Evolutionary conservation across 2,888 invertebrate species (phyloP).

Genomic region (Lutraria lutraria): DNA sequence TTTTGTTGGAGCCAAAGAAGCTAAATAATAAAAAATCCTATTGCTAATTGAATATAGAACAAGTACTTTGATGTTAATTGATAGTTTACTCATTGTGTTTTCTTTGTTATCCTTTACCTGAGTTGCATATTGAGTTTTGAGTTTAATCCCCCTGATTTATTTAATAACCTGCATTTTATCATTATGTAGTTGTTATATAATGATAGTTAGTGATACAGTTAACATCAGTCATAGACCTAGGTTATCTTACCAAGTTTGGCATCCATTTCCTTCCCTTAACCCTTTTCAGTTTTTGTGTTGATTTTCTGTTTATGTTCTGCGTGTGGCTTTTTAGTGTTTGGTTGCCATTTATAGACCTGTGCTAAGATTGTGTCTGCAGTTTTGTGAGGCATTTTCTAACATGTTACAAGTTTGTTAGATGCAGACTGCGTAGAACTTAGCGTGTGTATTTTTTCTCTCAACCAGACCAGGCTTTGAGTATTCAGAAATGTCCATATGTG

Average conservation of each 20-base stretch:
- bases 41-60: not conserved
- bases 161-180: slow-evolving; percentile 29
- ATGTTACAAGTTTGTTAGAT: slow-evolving; percentile 11
- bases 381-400: slow-evolving; percentile 52
- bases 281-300: slow-evolving; percentile 17
- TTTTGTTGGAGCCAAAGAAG: not conserved
- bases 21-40: not conserved
- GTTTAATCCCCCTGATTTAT: slow-evolving; percentile 40
- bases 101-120: slow-evolving; percentile 28
- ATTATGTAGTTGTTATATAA: slow-evolving; percentile 14
- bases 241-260: slow-evolving; percentile 17
- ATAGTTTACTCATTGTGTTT: slow-evolving; percentile 18
- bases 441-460: not conserved
- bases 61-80: not conserved
- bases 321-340: slow-evolving; percentile 50
- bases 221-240: slow-evolving; percentile 19
- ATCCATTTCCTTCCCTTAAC: not conserved
- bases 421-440: not conserved
- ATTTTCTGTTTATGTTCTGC: slow-evolving; percentile 37
- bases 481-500: not conserved
- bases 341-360: slow-evolving; percentile 34
- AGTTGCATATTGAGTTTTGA: slow-evolving; percentile 38
- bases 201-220: slow-evolving; percentile 33
- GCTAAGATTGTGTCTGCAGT: slow-evolving; percentile 70
- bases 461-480: slow-evolving; percentile 4